These are phyloP conservation scores for Mesorhabditis belari DNA, from an alignment of 2,888 invertebrate genomes.

Conservation along the genomic window DNA sequence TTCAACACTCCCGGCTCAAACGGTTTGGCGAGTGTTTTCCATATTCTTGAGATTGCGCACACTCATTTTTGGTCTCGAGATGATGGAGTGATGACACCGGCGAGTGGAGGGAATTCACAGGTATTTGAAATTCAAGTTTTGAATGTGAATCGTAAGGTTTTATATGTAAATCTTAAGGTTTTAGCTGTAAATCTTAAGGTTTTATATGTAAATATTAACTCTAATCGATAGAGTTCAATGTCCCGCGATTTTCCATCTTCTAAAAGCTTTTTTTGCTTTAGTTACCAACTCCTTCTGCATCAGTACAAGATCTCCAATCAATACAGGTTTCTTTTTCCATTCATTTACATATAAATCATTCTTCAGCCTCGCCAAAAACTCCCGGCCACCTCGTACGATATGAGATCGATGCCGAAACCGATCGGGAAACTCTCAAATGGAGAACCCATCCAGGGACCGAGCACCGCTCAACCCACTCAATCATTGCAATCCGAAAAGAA, in stretches of 20 bases:
- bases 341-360: too few species aligned
- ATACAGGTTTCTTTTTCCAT: too few species aligned
- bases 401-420: slow-evolving; percentile 25
- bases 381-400: slow-evolving; percentile 28
- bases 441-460: background rate
- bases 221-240: too few species aligned
- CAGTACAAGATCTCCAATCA: slow-evolving; percentile 20
- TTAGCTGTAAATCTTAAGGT: too few species aligned
- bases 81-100: slow-evolving; percentile 22
- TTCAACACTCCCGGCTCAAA: slow-evolving; percentile 70
- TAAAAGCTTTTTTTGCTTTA: slow-evolving; percentile 3
- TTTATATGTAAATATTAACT: too few species aligned
- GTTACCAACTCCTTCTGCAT: slow-evolving; percentile 36
- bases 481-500: background rate
- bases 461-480: background rate
- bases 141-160: too few species aligned
- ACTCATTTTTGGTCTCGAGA: slow-evolving; percentile 76
- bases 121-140: background rate
- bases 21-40: slow-evolving; percentile 89
- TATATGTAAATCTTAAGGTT: too few species aligned
- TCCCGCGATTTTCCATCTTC: too few species aligned
- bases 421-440: slow-evolving; percentile 8
- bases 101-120: slow-evolving; percentile 5
- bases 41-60: slow-evolving; percentile 93
- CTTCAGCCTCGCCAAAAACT: slow-evolving; percentile 11